Evolutionary conservation across 1,140 invertebrate species (phyloP).

Genomic region (Drosophila truncata): DNA sequence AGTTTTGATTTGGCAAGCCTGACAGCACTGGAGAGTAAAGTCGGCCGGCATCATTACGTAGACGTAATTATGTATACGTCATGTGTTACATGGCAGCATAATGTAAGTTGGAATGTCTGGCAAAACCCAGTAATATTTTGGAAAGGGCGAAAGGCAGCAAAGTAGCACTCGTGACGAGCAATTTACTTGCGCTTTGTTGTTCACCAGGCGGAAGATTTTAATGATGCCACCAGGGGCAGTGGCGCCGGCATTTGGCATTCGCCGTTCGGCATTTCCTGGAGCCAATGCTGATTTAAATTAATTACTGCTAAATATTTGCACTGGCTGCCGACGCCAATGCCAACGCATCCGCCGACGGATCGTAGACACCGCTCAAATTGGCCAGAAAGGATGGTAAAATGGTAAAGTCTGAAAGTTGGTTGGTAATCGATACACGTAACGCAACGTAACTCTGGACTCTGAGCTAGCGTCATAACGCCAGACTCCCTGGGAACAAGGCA

Average conservation of each 20-base stretch:
- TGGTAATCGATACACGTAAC: constrained; percentile 41
- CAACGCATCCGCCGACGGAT: constrained; percentile 13
- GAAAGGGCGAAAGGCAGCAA: constrained; percentile 28
- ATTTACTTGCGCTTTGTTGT: constrained; percentile 77
- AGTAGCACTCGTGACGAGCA: constrained; percentile 57
- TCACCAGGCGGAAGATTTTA: constrained; percentile 76
- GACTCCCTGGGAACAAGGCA: constrained; percentile 46
- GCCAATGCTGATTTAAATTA: constrained; percentile 44
- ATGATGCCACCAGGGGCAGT: constrained; percentile 53
- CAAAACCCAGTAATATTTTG: constrained; percentile 35
- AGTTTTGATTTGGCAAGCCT: not conserved
- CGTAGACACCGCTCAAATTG: constrained; percentile 33
- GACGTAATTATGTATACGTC: constrained; percentile 67
- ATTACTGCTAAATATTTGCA: constrained; percentile 56
- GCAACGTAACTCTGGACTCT: not conserved
- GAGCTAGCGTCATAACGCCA: constrained; percentile 42
- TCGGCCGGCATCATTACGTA: constrained; percentile 52
- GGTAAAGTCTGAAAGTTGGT: constrained; percentile 28
- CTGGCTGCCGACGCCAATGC: constrained; percentile 2
- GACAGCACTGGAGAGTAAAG: not conserved
- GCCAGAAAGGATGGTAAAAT: constrained; percentile 27
- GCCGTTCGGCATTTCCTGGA: constrained; percentile 22
- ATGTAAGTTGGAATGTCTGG: constrained; percentile 60
- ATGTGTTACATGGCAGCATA: constrained; percentile 61
- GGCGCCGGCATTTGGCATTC: constrained; percentile 11